Conservation (phyloP, 2,797 vertebrate genomes). For the Hoplostethus mediterraneus region DNA sequence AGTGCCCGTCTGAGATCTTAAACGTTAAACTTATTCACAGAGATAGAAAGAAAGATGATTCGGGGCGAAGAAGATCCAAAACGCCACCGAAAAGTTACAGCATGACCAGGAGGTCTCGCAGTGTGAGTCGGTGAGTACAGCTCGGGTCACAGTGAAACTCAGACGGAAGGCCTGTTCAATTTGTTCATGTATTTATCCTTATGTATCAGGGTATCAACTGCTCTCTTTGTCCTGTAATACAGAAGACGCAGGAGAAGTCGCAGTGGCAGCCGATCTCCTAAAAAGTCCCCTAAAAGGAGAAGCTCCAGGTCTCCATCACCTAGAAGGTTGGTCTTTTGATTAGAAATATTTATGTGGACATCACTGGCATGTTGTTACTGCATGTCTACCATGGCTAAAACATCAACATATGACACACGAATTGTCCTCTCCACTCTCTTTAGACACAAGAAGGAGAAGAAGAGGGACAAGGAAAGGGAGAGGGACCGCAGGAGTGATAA, state of each 20-base stretch:
- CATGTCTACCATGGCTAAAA: not conserved
- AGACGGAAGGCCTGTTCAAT: not conserved
- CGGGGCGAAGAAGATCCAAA: slow-evolving; percentile 93
- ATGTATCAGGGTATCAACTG: not conserved
- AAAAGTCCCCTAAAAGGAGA: slow-evolving; percentile 93
- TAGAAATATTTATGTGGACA: not conserved
- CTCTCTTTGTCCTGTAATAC: slow-evolving; percentile 13
- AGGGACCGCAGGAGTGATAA: slow-evolving; percentile 87
- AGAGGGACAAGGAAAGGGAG: slow-evolving; percentile 95
- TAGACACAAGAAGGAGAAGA: slow-evolving; percentile 95
- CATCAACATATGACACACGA: not conserved
- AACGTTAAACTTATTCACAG: slow-evolving; percentile 68
- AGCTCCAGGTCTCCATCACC: slow-evolving; percentile 92
- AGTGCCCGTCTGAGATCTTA: not conserved
- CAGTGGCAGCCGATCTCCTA: slow-evolving; percentile 88
- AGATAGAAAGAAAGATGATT: slow-evolving; percentile 95
- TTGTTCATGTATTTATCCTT: not conserved
- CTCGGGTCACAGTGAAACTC: no score
- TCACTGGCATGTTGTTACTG: not conserved
- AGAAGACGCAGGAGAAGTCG: slow-evolving; percentile 90
- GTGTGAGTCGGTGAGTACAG: slow-evolving; percentile 88
- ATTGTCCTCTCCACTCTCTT: not conserved
- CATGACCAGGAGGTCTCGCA: slow-evolving; percentile 93
- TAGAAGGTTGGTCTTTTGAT: slow-evolving; percentile 85
- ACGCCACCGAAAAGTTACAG: slow-evolving; percentile 99